These are phyloP conservation scores for Mesochorus sp. DNA, from an alignment of 2,888 invertebrate species.

Conservation along the genomic window DNA sequence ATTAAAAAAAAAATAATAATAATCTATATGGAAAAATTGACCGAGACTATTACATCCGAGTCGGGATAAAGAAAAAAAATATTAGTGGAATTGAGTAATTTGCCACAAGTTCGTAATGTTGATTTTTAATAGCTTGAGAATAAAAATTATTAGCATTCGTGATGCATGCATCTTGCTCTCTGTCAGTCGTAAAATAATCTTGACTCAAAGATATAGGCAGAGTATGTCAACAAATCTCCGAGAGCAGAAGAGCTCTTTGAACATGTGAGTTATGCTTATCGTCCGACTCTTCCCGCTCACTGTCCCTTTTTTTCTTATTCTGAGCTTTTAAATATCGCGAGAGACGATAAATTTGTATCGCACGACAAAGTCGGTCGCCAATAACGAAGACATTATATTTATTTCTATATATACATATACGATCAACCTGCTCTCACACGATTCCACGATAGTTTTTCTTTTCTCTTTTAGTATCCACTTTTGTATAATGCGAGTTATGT, in stretches of 20 bases:
- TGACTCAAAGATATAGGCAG: neutral
- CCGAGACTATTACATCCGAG: too few species aligned
- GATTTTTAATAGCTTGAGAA: neutral
- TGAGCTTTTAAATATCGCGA: constrained; percentile 39
- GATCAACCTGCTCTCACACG: constrained; percentile 1
- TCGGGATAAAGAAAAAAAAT: constrained; percentile 23
- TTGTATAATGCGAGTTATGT: constrained; percentile 26
- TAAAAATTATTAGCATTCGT: constrained; percentile 26
- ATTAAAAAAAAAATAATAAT: constrained; percentile 4
- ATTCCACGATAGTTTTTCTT: constrained; percentile 14
- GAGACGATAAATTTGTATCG: constrained; percentile 49
- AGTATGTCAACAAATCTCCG: constrained; percentile 4
- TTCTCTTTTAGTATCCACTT: constrained; percentile 1
- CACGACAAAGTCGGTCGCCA: constrained; percentile 12
- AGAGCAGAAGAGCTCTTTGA: neutral
- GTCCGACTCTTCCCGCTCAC: neutral
- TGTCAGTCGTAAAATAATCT: constrained; percentile 48
- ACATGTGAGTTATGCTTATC: constrained; percentile 37
- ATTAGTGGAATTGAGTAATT: constrained; percentile 47
- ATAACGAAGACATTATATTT: constrained; percentile 43
- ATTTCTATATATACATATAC: too few species aligned
- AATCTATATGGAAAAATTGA: too few species aligned
- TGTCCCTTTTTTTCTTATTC: neutral
- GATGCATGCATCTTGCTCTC: constrained; percentile 17
- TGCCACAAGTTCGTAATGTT: constrained; percentile 36